Evolutionary conservation across 2,888 invertebrate genomes (phyloP), one percentile per base, ranked within the genome.

Genomic region (Monoplex corrugatus): DNA sequence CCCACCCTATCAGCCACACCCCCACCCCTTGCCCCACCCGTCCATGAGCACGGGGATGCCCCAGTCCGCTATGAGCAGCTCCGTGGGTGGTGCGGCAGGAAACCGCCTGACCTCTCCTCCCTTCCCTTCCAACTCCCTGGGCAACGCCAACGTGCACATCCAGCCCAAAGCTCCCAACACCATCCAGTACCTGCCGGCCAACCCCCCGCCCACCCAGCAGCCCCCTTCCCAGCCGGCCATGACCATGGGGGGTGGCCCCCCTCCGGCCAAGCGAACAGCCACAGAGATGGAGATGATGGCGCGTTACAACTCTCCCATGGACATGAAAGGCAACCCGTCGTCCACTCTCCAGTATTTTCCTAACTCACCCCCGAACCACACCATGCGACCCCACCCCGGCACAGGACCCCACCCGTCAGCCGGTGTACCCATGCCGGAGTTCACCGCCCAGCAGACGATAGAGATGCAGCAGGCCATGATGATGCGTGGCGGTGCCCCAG

Each of bases 81-180:
- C 45, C 13, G 40, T 86, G 50, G 38, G 50, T 10, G 86, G 86
- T 86, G 89, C n/a, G n/a, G 80, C 72, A 83, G 83, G 83, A n/a
- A 89, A 85, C 88, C 88, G 88, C 44, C 83, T 94, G 40, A 91
- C 92, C 28, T 93, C 94, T 23, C 93, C 94, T 3, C 91, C 91
- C 72, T 94, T 93, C 91, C 94, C 40, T 89, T 90, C 93, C 28
- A 94, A 92, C 91, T 94, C 94, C 87, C 92, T 97, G 94, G 97
- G 97, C 94, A 97, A 97, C 92, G 97, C 98, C 83, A 99, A 98
- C 96, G 96, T 96, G 88, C 98, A 98, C 96, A 98, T 99, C 44
- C 99, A 99, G 96, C 98, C 99, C 19, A 98, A 98, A 96, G 98
- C 99, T 23, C 99, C 99, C 0, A 99, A 99, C 96, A 99, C 99